phyloP scores from a whole-genome alignment of 2,113 vertebrate genomes.

The Anguilla rostrata region DNA sequence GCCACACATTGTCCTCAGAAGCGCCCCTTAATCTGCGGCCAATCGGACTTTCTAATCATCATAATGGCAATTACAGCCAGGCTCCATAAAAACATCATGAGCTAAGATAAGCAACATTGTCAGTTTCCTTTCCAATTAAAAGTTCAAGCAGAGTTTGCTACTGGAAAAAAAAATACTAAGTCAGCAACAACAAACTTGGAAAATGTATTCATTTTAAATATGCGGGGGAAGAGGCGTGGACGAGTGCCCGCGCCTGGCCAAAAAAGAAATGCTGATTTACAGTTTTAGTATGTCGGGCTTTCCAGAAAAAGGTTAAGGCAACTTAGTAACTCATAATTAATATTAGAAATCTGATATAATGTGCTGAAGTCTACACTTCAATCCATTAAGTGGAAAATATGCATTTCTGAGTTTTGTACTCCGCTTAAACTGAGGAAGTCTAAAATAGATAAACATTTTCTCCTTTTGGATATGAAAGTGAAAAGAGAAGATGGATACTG shows the following conservation, averaged over 20 bases:
- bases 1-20: not conserved
- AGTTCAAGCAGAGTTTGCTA: not conserved
- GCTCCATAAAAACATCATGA: not conserved
- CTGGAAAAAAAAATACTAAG: not conserved
- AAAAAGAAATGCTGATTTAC: not conserved
- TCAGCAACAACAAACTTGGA: not conserved
- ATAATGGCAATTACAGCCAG: constrained; percentile 7
- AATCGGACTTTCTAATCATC: not conserved
- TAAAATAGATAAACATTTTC: no score
- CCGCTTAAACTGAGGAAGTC: no score
- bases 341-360: not conserved
- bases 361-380: not conserved
- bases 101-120: not conserved
- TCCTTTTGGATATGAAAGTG: no score
- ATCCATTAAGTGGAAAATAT: not conserved
- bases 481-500: no score
- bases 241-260: not conserved
- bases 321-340: not conserved
- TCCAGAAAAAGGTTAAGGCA: not conserved
- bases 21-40: not conserved
- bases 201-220: not conserved
- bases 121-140: not conserved
- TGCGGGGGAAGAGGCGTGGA: not conserved
- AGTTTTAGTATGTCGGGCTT: not conserved
- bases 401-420: no score